These are phyloP conservation scores for Ericerus pela DNA, from an alignment of 1,140 invertebrate species.

Conservation along the genomic window DNA sequence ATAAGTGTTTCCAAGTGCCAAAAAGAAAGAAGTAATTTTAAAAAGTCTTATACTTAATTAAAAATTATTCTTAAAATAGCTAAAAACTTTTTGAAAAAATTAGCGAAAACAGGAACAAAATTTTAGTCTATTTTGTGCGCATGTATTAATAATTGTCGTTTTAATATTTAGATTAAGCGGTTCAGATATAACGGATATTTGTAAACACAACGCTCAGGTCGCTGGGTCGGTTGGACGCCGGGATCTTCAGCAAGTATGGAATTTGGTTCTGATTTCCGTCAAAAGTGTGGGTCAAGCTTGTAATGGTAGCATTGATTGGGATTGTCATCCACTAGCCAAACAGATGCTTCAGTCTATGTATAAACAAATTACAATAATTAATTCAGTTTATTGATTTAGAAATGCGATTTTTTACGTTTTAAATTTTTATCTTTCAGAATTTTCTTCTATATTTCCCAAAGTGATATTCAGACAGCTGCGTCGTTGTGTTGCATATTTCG, in stretches of 20 bases:
- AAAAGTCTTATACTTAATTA: too few relatives aligned
- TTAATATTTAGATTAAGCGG: constrained; percentile 26
- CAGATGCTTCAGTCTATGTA: constrained; percentile 70
- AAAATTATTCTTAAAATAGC: too few relatives aligned
- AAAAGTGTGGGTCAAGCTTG: constrained; percentile 26
- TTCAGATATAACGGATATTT: constrained; percentile 47
- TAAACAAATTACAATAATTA: constrained; percentile 29
- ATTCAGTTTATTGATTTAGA: not conserved
- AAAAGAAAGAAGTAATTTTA: too few relatives aligned
- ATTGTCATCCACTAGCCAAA: constrained; percentile 69
- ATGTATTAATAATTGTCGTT: constrained; percentile 23
- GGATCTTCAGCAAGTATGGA: constrained; percentile 77
- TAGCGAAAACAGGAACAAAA: too few relatives aligned
- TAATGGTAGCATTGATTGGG: constrained; percentile 54
- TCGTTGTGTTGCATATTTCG: constrained; percentile 75
- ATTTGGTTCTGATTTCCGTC: constrained; percentile 41
- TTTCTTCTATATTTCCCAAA: constrained; percentile 55
- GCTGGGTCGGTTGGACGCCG: constrained; percentile 55
- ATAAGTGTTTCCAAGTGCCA: too few relatives aligned
- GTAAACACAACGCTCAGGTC: constrained; percentile 60
- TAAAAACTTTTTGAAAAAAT: too few relatives aligned
- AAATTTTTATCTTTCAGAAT: constrained; percentile 40
- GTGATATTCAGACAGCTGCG: constrained; percentile 83
- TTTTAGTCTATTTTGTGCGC: too few relatives aligned
- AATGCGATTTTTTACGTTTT: constrained; percentile 7